phyloP scores from a whole-genome alignment of 2,888 invertebrate species.

The Xestia ashworthii region DNA sequence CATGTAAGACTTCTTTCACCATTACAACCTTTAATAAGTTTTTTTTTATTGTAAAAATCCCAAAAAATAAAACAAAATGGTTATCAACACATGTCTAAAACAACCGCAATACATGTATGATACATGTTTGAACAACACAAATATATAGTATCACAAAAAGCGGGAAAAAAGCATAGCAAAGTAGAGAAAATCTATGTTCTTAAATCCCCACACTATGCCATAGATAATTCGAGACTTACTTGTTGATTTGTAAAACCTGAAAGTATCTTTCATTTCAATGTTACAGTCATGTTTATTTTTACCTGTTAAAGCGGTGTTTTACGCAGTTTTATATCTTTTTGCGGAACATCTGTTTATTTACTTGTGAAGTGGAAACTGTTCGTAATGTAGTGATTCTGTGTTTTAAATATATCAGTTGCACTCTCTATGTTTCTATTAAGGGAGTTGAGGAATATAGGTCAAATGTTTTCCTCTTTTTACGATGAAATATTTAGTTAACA shows the following conservation, averaged over 20 bases:
- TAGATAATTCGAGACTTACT: neutral
- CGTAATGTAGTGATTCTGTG: slow-evolving; percentile 7
- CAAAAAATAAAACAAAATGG: no score
- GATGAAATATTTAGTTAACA: neutral
- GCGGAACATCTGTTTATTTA: slow-evolving; percentile 26
- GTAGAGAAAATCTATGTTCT: neutral
- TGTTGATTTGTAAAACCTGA: neutral
- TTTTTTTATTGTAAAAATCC: no score
- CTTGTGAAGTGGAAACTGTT: slow-evolving; percentile 7
- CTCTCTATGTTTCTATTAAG: neutral
- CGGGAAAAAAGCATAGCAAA: neutral
- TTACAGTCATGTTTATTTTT: slow-evolving; percentile 39
- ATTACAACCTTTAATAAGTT: neutral
- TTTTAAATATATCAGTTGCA: neutral
- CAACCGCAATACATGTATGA: neutral
- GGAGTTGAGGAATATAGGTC: neutral
- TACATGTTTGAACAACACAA: neutral
- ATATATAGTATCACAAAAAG: neutral
- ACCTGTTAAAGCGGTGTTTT: neutral
- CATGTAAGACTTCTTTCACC: neutral
- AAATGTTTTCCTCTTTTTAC: neutral
- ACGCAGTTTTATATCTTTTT: slow-evolving; percentile 19
- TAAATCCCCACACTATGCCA: neutral
- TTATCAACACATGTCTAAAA: neutral
- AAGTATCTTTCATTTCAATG: neutral